Evolutionary conservation across 2,888 invertebrate species (phyloP).

Genomic region (Cosmopolites sordidus): DNA sequence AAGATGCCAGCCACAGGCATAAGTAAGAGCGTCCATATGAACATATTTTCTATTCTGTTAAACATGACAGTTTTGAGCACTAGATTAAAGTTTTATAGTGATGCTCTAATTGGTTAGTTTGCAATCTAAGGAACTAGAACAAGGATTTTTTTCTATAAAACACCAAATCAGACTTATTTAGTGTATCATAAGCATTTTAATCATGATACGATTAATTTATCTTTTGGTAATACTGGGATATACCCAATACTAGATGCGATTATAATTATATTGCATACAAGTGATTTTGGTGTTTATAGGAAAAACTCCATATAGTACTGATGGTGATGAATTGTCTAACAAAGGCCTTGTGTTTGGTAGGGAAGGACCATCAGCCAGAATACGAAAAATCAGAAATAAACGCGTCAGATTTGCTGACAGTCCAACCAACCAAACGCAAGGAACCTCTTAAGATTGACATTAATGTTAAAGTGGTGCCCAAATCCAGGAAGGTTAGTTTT

Average conservation of each 20-base stretch:
- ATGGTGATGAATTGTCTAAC: background rate
- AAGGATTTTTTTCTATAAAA: no score
- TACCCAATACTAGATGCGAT: no score
- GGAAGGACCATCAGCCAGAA: slow-evolving; percentile 39
- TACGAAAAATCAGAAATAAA: slow-evolving; percentile 38
- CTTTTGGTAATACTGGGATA: no score
- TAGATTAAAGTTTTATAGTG: background rate
- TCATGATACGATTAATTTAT: no score
- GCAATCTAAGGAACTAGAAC: no score
- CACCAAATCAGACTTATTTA: no score
- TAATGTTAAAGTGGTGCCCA: slow-evolving; percentile 70
- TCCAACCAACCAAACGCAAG: slow-evolving; percentile 53
- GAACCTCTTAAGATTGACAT: slow-evolving; percentile 75
- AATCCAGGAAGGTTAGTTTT: slow-evolving; percentile 50
- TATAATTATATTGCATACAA: no score
- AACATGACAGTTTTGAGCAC: background rate
- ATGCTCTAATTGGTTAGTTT: no score
- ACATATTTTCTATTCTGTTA: no score
- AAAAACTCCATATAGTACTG: background rate
- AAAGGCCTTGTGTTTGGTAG: slow-evolving; percentile 47
- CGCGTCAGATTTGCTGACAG: slow-evolving; percentile 49
- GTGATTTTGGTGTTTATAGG: background rate
- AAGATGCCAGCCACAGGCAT: slow-evolving; percentile 82
- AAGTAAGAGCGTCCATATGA: slow-evolving; percentile 60
- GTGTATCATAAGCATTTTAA: no score